Percentiles rank a stretch among this genome's conserved stretches.
These are phyloP conservation scores for Spea bombifrons DNA, from an alignment of 2,113 vertebrate genomes.

Conservation along the genomic window DNA sequence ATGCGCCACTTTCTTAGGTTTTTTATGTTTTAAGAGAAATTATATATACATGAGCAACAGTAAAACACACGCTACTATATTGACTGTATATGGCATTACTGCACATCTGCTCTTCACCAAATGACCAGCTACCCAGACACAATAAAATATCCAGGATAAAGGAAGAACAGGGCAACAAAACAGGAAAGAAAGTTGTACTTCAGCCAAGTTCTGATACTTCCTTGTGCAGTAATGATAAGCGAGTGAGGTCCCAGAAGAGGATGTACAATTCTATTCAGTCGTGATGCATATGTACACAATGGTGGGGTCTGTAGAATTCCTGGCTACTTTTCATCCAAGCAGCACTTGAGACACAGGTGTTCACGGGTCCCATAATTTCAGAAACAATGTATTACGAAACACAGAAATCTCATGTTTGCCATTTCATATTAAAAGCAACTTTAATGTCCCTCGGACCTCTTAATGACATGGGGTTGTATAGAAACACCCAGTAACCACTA, in stretches of 20 bases:
- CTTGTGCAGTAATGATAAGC: constrained; percentile 7
- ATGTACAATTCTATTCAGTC: not conserved
- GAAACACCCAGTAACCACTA: too few relatives aligned
- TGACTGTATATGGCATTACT: too few relatives aligned
- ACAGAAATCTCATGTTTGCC: too few relatives aligned
- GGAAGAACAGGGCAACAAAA: constrained; percentile 15
- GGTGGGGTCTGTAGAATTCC: not conserved
- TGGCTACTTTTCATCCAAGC: not conserved
- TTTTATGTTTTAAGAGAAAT: too few relatives aligned
- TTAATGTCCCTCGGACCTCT: too few relatives aligned
- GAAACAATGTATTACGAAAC: too few relatives aligned
- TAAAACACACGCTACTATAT: too few relatives aligned
- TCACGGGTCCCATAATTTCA: too few relatives aligned
- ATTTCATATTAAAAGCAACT: too few relatives aligned
- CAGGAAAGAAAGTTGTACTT: constrained; percentile 20
- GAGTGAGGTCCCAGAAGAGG: not conserved
- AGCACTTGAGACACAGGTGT: not conserved
- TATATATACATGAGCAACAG: too few relatives aligned
- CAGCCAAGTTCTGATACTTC: constrained; percentile 15
- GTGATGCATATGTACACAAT: not conserved
- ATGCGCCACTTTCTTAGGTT: too few relatives aligned
- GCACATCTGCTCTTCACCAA: constrained; percentile 28
- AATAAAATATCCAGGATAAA: constrained; percentile 29
- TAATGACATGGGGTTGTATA: too few relatives aligned
- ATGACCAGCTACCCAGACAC: constrained; percentile 28